phyloP scores from a whole-genome alignment of 2,797 vertebrate species.

The Takifugu rubripes region DNA sequence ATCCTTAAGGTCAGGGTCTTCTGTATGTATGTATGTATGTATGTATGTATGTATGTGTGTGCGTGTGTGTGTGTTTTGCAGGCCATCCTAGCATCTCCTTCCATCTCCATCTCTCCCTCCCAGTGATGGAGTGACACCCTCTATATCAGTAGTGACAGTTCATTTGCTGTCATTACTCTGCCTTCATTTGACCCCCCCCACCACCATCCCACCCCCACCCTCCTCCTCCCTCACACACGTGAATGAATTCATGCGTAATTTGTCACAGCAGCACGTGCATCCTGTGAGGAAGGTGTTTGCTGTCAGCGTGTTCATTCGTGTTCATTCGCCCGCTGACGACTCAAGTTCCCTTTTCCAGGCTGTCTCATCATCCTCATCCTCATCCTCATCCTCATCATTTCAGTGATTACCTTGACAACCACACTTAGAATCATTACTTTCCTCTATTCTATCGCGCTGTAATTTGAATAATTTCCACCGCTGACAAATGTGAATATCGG shows the following conservation, averaged over 20 bases:
- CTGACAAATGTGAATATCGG: neutral
- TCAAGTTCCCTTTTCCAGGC: conserved; percentile 3
- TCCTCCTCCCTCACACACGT: conserved; percentile 17
- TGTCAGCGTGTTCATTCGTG: conserved; percentile 14
- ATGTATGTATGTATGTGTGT: neutral
- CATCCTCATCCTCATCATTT: conserved; percentile 12
- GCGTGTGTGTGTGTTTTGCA: conserved; percentile 15
- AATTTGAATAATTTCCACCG: neutral
- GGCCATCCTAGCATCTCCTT: conserved; percentile 39
- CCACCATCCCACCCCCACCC: neutral
- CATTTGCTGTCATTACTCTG: conserved; percentile 39
- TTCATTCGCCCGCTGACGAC: conserved; percentile 2
- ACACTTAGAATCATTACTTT: conserved; percentile 14
- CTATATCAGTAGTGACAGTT: conserved; percentile 21
- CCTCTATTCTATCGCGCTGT: neutral
- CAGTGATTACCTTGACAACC: conserved; percentile 19
- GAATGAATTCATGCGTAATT: conserved; percentile 44
- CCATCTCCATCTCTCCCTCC: conserved; percentile 9
- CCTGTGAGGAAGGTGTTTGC: conserved; percentile 14
- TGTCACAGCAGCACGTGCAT: conserved; percentile 19
- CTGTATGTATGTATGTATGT: neutral
- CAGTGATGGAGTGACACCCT: conserved; percentile 31
- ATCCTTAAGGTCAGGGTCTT: too few relatives aligned
- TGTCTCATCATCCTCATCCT: conserved; percentile 6
- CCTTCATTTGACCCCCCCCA: conserved; percentile 11